Evolutionary conservation across 2,888 invertebrate species (phyloP), one percentile per base, ranked within the genome.

Genomic region (Scaptomyza cyrtandrae): DNA sequence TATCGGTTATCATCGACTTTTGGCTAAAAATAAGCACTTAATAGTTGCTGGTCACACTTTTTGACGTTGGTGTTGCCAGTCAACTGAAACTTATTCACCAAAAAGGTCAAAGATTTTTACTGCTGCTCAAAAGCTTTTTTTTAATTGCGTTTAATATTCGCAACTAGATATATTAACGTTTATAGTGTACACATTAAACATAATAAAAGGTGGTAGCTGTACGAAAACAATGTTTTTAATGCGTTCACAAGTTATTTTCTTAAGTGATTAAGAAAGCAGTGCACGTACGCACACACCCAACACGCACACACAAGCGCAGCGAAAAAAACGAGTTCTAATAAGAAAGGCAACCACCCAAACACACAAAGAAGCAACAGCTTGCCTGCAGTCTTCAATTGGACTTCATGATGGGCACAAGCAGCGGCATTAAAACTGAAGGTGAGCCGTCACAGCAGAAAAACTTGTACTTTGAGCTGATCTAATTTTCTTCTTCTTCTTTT

Each of bases 341-440:
- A 73, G 72, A 83, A 79, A 82, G 53, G 45, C 71, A 63, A 71
- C 58, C 33, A 45, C 39, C 16, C 14, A 65, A 68, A 24, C 65
- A 74, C 68, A 78, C 77, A 80, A 73, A 80, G 69, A 71, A 79
- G 71, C 79, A 80, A 76, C 84, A 80, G 80, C 76, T 71, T 79
- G 78, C 66, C 19, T 50, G 73, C 69, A 80, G 61, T 80, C 63
- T 58, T 46, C 52, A 59, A 13, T 58, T 59, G 50, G 68, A 52
- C 58, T 72, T 76, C 55, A 67, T 78, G 60, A 80, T 80, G 80
- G 80, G 81, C 57, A 80, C 81, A 68, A 88, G 88, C 66, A 81
- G 89, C 82, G 86, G 86, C 80, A 86, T 89, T 72, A 89, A 91
- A 83, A 78, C 81, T 71, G 90, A 91, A 91, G 90, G 90, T 90